Evolutionary conservation across 2,113 vertebrate species (phyloP).

Genomic region (Heterocephalus glaber): DNA sequence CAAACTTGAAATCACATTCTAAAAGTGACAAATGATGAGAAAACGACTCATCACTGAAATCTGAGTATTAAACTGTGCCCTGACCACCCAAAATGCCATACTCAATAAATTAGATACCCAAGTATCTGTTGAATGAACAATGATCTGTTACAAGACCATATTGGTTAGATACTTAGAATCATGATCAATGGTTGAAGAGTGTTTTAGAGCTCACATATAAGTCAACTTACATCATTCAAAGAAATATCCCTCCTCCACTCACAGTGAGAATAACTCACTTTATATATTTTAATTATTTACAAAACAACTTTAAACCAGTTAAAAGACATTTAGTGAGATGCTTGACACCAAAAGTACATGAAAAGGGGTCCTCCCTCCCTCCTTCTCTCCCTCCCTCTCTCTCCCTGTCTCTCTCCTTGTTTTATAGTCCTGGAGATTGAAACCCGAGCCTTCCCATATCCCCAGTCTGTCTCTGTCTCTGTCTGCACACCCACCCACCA

Average conservation of each 20-base stretch:
- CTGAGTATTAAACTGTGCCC: slow-evolving; percentile 2
- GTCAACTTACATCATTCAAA: not conserved
- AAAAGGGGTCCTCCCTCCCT: not conserved
- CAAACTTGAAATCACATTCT: slow-evolving; percentile 35
- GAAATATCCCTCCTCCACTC: not conserved
- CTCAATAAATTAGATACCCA: slow-evolving; percentile 3
- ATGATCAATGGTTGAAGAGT: not conserved
- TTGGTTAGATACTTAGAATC: not conserved
- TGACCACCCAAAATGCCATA: slow-evolving; percentile 25
- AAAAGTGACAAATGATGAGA: not conserved
- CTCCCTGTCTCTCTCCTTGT: no score
- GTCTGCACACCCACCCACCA: no score
- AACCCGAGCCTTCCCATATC: not conserved
- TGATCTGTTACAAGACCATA: not conserved
- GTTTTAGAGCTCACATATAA: slow-evolving; percentile 5
- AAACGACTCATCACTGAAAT: slow-evolving; percentile 1
- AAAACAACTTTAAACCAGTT: slow-evolving; percentile 43
- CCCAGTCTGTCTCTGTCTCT: not conserved
- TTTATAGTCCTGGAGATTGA: not conserved
- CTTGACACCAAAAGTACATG: not conserved
- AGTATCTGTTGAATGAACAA: not conserved
- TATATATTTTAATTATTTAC: slow-evolving; percentile 53
- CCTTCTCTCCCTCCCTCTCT: no score
- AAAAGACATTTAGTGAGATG: slow-evolving; percentile 39
- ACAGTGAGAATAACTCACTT: slow-evolving; percentile 32